phyloP scores from a whole-genome alignment of 2,113 vertebrate species.

The Crotalus helleri region DNA sequence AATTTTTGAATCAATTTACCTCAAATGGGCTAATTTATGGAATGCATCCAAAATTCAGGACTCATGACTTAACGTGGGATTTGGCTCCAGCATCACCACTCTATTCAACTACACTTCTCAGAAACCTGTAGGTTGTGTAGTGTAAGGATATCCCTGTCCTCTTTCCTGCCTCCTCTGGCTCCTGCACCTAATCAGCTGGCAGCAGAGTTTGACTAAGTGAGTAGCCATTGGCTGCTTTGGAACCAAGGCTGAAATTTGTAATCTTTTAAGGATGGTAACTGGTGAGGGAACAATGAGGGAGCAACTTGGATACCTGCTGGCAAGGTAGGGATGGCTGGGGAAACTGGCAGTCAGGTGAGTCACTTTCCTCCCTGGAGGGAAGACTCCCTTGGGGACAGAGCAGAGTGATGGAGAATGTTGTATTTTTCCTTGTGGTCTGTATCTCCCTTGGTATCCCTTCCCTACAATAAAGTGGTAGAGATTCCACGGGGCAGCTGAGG shows the following conservation, averaged over 20 bases:
- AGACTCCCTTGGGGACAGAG: neutral
- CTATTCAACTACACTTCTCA: neutral
- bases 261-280: neutral
- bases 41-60: neutral
- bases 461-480: neutral
- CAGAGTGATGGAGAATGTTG: neutral
- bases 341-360: neutral
- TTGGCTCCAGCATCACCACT: neutral
- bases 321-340: neutral
- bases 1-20: neutral
- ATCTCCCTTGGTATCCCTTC: neutral
- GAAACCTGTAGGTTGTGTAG: neutral
- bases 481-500: neutral
- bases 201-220: neutral
- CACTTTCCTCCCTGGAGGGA: neutral
- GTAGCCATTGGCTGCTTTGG: neutral
- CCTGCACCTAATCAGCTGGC: neutral
- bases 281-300: neutral
- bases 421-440: neutral
- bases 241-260: neutral
- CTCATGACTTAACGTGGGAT: neutral
- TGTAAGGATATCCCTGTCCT: neutral
- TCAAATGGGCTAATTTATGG: neutral
- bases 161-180: neutral
- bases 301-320: neutral